Base-by-base conservation (phyloP, 2,888 invertebrate genomes). In the Lycaena phlaeas region DNA sequence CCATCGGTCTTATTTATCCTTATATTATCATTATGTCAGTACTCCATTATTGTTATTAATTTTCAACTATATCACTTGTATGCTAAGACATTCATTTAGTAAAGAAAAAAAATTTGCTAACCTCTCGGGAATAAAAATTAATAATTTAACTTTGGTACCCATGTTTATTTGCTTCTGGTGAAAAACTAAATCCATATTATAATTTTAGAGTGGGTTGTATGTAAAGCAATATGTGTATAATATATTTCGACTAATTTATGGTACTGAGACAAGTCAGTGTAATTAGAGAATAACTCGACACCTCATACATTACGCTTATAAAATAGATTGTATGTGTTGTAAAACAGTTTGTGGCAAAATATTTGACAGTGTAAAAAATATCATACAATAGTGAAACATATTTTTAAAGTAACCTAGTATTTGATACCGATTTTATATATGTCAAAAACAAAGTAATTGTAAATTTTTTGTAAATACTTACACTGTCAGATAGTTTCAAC, bases 251-350 rank as follows among this genome's bases (percentile, higher is more conserved):
- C 25, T n/a, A 26, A 10, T 36, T n/a, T 14, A 27, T 22, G 15
- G 29, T 37, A 34, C 34, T 22, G 18, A 34, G 34, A 34, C 31
- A 36, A 36, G 36, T 34, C 43, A 45, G 44, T 45, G 40, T 49
- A 46, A 47, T 48, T 46, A 46, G 43, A 46, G 43, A 47, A 45
- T 45, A 43, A 37, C 45, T 53, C 48, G 49, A 48, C 37, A 56
- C 58, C 58, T 65, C 56, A 61, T 55, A 55, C 52, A 52, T 59
- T 68, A 65, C 61, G 66, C 60, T 68, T 66, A 62, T 53, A 54
- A 54, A 51, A 55, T 56, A 60, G 53, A 51, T 36, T 36, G 15
- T 31, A 18, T 22, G 34, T 34, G 22, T 4, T 37, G 27, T 56
- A 11, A 22, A n/a, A 30, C 30, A 15, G 30, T 10, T 15, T 10